Conservation (phyloP, 2,113 vertebrate species). For the Casuarius casuarius region DNA sequence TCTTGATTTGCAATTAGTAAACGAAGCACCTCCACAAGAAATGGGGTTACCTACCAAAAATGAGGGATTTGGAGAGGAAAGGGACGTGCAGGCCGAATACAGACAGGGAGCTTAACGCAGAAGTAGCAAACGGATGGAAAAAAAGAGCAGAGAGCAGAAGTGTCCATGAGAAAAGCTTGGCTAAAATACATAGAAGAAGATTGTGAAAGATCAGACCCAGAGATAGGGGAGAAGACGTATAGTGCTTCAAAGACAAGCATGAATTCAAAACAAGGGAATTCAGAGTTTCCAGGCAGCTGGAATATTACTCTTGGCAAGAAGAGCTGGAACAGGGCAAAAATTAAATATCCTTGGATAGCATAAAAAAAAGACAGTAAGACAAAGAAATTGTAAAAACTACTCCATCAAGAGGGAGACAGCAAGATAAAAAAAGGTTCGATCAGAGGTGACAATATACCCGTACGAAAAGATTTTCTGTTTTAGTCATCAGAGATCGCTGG, state of each 20-base stretch:
- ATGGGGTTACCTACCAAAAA: rapidly evolving
- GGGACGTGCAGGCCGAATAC: not conserved
- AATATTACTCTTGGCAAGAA: constrained; percentile 58
- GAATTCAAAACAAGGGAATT: constrained; percentile 54
- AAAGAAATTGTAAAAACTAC: not conserved
- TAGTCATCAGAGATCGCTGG: not conserved
- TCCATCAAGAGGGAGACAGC: not conserved
- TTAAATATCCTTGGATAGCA: constrained; percentile 34
- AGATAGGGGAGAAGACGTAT: constrained; percentile 35
- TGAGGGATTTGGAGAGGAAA: not conserved
- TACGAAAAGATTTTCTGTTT: not conserved
- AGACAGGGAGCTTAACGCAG: not conserved
- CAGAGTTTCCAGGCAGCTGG: constrained; percentile 67
- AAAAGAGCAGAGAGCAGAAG: not conserved
- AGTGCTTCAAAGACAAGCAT: not conserved
- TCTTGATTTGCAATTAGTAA: not conserved
- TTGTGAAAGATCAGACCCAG: not conserved
- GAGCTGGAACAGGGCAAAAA: not conserved
- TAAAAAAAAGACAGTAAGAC: not conserved
- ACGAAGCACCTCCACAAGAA: not conserved
- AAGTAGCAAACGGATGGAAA: not conserved
- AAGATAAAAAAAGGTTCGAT: not conserved
- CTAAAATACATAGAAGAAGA: not conserved
- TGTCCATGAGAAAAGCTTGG: not conserved
- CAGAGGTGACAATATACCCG: not conserved